A percentile compares a stretch with the other conserved stretches of the same genome.
Evolutionary conservation across 2,888 invertebrate species (phyloP).

Genomic region (Agelastica alni): DNA sequence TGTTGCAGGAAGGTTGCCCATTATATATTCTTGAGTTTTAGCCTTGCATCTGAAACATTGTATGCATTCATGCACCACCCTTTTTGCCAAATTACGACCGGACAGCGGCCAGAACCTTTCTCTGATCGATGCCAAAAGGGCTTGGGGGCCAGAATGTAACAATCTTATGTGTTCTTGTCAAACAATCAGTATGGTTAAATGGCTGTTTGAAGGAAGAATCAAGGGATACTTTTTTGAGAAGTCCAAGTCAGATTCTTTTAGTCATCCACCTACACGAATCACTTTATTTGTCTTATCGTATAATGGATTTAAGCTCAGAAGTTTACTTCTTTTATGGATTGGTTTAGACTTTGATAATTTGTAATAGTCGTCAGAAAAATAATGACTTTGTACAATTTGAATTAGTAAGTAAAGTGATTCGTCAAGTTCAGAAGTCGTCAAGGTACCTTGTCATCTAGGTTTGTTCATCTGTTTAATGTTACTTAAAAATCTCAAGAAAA

Average conservation of each 20-base stretch:
- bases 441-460: no score
- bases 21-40: slow-evolving; percentile 15
- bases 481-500: no score
- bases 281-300: slow-evolving; percentile 21
- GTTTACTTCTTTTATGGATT: slow-evolving; percentile 20
- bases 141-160: slow-evolving; percentile 32
- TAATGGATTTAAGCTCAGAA: slow-evolving; percentile 32
- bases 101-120: slow-evolving; percentile 35
- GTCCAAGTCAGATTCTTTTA: slow-evolving; percentile 28
- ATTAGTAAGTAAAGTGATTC: slow-evolving; percentile 7
- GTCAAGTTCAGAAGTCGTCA: no score
- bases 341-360: slow-evolving; percentile 3
- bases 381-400: slow-evolving; percentile 12
- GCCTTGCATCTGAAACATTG: slow-evolving; percentile 29
- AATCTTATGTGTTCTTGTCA: slow-evolving; percentile 27
- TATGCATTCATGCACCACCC: slow-evolving; percentile 29
- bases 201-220: slow-evolving; percentile 29
- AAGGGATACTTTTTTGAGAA: slow-evolving; percentile 34
- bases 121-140: slow-evolving; percentile 30
- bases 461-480: no score
- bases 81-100: slow-evolving; percentile 27
- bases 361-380: slow-evolving; percentile 15
- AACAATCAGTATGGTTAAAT: slow-evolving; percentile 31
- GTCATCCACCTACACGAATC: slow-evolving; percentile 29
- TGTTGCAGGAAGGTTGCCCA: slow-evolving; percentile 29